These are phyloP conservation scores for Pangasianodon gigas DNA, from an alignment of 2,113 vertebrate species.

Conservation along the genomic window DNA sequence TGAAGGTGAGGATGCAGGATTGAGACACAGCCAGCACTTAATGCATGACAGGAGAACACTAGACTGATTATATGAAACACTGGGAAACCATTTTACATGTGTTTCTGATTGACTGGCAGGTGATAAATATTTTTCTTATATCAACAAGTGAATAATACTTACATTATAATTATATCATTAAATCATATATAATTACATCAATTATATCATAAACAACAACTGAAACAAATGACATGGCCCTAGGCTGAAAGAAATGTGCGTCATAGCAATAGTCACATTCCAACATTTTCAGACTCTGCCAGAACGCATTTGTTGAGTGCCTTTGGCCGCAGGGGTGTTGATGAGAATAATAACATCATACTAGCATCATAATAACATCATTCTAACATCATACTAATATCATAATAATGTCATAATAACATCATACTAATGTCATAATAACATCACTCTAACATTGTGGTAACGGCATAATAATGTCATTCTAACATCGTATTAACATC, in stretches of 20 bases:
- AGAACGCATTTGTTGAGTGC: not conserved
- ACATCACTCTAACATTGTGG: too few relatives aligned
- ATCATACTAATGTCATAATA: too few relatives aligned
- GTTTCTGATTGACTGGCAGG: not conserved
- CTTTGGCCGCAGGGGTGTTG: not conserved
- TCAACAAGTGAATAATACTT: not conserved
- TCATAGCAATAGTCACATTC: not conserved
- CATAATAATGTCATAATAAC: too few relatives aligned
- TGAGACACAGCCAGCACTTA: not conserved
- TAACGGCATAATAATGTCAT: not conserved
- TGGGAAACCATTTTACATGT: not conserved
- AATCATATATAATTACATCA: not conserved
- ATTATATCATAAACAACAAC: not conserved
- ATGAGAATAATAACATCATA: not conserved
- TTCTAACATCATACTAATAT: too few relatives aligned
- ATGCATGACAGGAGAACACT: not conserved
- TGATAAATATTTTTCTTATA: not conserved
- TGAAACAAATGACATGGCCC: not conserved
- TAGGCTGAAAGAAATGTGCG: not conserved
- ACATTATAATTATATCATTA: not conserved
- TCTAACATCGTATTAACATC: not conserved
- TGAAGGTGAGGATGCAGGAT: slow-evolving; percentile 74
- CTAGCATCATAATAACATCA: not conserved
- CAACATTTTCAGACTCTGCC: not conserved
- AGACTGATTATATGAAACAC: not conserved